A percentile compares a stretch with the other conserved stretches of the same genome.
Evolutionary conservation across 1,140 invertebrate species (phyloP).

Genomic region (Ectropis grisescens): DNA sequence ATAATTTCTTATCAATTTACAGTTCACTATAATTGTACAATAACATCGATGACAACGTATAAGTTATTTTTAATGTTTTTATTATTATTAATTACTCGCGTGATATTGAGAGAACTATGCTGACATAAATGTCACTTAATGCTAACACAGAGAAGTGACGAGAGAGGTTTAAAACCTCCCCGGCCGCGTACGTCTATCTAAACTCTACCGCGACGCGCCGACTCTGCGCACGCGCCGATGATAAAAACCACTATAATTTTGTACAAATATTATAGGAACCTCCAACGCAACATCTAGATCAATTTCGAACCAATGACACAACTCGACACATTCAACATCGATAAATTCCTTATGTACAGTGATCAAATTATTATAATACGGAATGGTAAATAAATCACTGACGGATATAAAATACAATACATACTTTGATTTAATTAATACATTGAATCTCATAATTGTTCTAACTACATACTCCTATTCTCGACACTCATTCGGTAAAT

Average conservation of each 20-base stretch:
- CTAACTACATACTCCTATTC: constrained; percentile 10
- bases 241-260: constrained; percentile 2
- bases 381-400: constrained; percentile 24
- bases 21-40: constrained; percentile 56
- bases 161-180: no score
- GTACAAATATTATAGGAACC: constrained; percentile 17
- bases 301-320: constrained; percentile 11
- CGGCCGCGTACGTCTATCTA: no score
- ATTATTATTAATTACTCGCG: no score
- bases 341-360: constrained; percentile 8
- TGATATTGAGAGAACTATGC: constrained; percentile 24
- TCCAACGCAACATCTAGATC: constrained; percentile 12
- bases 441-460: constrained; percentile 17
- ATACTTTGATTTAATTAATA: constrained; percentile 6
- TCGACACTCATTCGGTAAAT: no score
- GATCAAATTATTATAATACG: constrained; percentile 16
- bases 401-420: not conserved
- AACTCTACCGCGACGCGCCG: no score
- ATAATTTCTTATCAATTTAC: constrained; percentile 55
- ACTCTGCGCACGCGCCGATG: no score
- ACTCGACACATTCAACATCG: constrained; percentile 8
- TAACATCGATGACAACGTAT: constrained; percentile 47
- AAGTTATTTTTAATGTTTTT: constrained; percentile 23
- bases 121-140: constrained; percentile 9
- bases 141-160: no score